Conservation (phyloP, 1,140 invertebrate genomes). For the Zaprionus ornatus region DNA sequence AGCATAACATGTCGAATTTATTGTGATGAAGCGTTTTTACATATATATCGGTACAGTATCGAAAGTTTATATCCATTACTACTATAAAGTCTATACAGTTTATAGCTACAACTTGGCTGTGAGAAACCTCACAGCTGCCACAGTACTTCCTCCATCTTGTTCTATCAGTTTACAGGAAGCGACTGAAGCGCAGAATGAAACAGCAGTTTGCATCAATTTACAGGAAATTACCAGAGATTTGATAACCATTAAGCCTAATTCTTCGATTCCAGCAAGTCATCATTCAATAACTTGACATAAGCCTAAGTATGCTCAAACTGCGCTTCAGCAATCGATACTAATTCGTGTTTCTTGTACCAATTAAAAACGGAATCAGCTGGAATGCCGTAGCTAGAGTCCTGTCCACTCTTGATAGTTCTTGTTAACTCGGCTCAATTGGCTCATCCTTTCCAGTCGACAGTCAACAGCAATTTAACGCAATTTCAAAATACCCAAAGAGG, state of each 20-base stretch:
- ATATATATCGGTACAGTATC: too few species aligned
- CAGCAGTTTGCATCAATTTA: neutral
- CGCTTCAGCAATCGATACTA: neutral
- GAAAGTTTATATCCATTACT: too few species aligned
- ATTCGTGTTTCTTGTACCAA: neutral
- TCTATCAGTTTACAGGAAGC: neutral
- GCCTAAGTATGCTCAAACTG: neutral
- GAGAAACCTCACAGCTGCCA: neutral
- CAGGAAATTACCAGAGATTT: conserved; percentile 8
- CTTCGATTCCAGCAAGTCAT: neutral
- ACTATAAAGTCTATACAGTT: neutral
- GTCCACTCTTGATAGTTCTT: neutral
- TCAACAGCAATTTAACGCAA: neutral
- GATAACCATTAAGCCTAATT: neutral
- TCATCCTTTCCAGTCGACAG: conserved; percentile 1
- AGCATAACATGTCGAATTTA: neutral
- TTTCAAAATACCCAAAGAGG: neutral
- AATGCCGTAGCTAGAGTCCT: neutral
- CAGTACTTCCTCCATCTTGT: neutral
- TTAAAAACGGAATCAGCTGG: neutral
- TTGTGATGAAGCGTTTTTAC: too few species aligned
- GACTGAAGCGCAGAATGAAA: neutral
- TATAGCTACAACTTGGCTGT: neutral
- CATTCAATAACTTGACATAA: neutral
- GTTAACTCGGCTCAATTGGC: neutral